Evolutionary conservation across 2,113 vertebrate genomes (phyloP), one percentile per base, ranked within the genome.

Genomic region (Rattus norvegicus): DNA sequence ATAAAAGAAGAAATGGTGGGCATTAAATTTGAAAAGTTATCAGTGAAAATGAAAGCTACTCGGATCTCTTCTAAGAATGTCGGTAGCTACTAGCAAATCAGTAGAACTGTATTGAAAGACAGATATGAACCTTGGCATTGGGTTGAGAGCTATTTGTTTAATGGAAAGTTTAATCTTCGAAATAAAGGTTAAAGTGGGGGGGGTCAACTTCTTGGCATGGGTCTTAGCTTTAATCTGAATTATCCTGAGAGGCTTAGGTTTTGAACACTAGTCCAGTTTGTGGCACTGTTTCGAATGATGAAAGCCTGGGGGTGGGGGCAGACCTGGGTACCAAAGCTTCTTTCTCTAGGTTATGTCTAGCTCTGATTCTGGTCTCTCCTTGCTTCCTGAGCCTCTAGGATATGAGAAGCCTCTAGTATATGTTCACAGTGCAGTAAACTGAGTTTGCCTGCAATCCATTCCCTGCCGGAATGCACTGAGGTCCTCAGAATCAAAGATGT

Each of bases 121-220:
- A 92, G 14, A 72, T 75, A 28, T n/a, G 43, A 24, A n/a, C 5
- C 33, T 90, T 91, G 65, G 65, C 16, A 54, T 14, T 49, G 22
- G 19, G 8, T 67, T 30, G 19, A 94, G 8, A 81, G 10, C 4
- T 43, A 52, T 79, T 54, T 76, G 4, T 54, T 80, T 56, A 88
- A 75, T 75, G 63, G 39, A 88, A 87, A 76, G 59, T 86, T 93
- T 90, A 90, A 5, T 79, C 52, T 47, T 75, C 9, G 93, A 75
- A 95, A 22, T 86, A 43, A 95, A 91, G 54, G 49, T 56, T 79
- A 93, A 92, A 91, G 17, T 76, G 3, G 43, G 63, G 59, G 22
- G 63, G 59, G 22, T 88, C 9, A 11, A 20, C 13, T 19, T 63
- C 2, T 63, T 80, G 30, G 2, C 33, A 80, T 88, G 14, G 30